Evolutionary conservation across 2,888 invertebrate genomes (phyloP).

Genomic region (Lissonota sp.): DNA sequence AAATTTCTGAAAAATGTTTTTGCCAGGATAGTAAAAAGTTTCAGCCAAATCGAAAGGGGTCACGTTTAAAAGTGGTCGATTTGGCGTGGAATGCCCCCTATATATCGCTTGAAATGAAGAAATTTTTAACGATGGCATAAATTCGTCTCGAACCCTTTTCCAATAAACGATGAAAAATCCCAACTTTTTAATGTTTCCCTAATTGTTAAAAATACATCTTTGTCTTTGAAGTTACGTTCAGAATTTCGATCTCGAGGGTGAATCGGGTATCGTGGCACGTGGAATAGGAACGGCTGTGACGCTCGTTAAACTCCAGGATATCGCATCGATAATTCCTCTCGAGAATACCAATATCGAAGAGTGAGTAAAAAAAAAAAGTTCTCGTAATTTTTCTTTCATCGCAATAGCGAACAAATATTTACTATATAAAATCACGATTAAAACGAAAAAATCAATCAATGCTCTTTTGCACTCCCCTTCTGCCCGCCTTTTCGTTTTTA

Average conservation of each 20-base stretch:
- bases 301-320: constrained; percentile 87
- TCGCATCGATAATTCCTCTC: constrained; percentile 75
- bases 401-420: neutral
- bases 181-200: too few species aligned
- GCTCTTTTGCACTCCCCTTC: constrained; percentile 34
- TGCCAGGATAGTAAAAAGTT: too few species aligned
- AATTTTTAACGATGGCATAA: too few species aligned
- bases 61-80: too few species aligned
- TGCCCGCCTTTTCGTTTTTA: constrained; percentile 64
- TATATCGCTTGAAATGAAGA: too few species aligned
- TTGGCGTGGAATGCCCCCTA: too few species aligned
- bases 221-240: constrained; percentile 89
- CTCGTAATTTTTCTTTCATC: neutral
- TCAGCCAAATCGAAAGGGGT: too few species aligned
- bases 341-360: constrained; percentile 86
- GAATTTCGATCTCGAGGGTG: constrained; percentile 98
- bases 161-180: too few species aligned
- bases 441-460: constrained; percentile 24
- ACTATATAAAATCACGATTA: constrained; percentile 5
- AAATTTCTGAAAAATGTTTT: too few species aligned
- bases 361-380: constrained; percentile 84
- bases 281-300: constrained; percentile 96
- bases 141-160: too few species aligned
- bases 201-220: neutral
- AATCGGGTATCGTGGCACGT: constrained; percentile 97